phyloP scores from a whole-genome alignment of 2,113 vertebrate genomes.

The Rhynchopsitta pachyrhyncha region DNA sequence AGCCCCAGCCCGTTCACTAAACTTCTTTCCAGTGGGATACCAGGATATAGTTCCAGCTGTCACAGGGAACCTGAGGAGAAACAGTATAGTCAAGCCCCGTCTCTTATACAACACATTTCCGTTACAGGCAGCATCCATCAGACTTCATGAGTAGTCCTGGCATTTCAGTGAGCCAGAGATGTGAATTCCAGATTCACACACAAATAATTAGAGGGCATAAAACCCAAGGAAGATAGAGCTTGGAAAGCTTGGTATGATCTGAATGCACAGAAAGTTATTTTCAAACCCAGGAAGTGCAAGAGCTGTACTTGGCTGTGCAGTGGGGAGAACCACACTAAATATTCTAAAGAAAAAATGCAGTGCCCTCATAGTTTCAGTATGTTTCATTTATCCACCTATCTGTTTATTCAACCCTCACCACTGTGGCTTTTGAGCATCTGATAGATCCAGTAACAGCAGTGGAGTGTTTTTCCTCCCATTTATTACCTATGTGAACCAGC shows the following conservation, averaged over 20 bases:
- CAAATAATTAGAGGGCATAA: not conserved
- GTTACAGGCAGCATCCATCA: not conserved
- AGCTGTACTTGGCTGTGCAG: not conserved
- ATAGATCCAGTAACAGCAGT: not conserved
- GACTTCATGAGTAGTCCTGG: not conserved
- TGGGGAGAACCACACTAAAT: not conserved
- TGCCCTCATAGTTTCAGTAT: not conserved
- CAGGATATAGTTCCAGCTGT: not conserved
- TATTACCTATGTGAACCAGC: not conserved
- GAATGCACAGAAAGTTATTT: not conserved
- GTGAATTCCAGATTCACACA: not conserved
- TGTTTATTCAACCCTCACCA: not conserved
- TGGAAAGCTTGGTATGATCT: not conserved
- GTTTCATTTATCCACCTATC: not conserved
- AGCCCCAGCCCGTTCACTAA: not conserved
- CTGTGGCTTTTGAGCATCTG: not conserved
- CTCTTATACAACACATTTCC: not conserved
- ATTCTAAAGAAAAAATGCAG: not conserved
- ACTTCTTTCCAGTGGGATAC: not conserved
- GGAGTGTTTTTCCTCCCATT: not conserved
- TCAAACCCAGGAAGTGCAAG: not conserved
- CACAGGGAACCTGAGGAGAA: not conserved
- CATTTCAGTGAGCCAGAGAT: not conserved
- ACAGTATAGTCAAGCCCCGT: not conserved
- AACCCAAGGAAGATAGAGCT: not conserved